Evolutionary conservation across 2,888 invertebrate species (phyloP).

Genomic region (Athripsodes cinereus): DNA sequence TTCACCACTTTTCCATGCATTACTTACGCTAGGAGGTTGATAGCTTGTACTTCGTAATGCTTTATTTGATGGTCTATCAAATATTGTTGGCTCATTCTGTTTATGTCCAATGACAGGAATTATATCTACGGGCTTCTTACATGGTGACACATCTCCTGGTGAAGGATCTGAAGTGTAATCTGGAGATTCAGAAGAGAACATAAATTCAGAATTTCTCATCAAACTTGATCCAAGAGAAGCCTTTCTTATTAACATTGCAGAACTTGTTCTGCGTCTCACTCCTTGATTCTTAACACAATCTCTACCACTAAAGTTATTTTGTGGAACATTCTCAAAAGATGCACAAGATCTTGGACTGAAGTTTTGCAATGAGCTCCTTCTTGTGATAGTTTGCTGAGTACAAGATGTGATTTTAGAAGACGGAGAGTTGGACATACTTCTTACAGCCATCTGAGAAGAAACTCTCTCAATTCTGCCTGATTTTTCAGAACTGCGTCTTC

Average conservation of each 20-base stretch:
- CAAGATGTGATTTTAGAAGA: not conserved
- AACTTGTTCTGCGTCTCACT: conserved; percentile 9
- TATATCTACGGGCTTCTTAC: conserved; percentile 10
- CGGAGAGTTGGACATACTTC: conserved; percentile 12
- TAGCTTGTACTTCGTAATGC: conserved; percentile 16
- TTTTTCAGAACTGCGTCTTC: conserved; percentile 21
- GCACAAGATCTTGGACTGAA: conserved; percentile 20
- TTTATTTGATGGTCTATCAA: conserved; percentile 15
- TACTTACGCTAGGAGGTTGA: conserved; percentile 17
- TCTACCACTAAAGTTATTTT: not conserved
- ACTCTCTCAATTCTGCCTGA: conserved; percentile 5
- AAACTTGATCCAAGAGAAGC: conserved; percentile 13
- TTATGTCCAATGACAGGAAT: not conserved
- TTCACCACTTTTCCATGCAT: conserved; percentile 18
- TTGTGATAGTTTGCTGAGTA: conserved; percentile 5
- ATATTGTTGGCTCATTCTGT: conserved; percentile 7
- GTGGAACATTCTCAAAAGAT: conserved; percentile 6
- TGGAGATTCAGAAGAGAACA: conserved; percentile 22
- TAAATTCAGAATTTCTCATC: conserved; percentile 15
- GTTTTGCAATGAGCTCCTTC: conserved; percentile 24
- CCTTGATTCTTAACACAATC: conserved; percentile 10
- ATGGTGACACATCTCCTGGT: conserved; percentile 21
- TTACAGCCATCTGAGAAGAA: conserved; percentile 5
- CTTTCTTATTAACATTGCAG: conserved; percentile 11
- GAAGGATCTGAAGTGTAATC: conserved; percentile 24